phyloP scores from a whole-genome alignment of 2,113 vertebrate genomes.

The Struthidea cinerea region DNA sequence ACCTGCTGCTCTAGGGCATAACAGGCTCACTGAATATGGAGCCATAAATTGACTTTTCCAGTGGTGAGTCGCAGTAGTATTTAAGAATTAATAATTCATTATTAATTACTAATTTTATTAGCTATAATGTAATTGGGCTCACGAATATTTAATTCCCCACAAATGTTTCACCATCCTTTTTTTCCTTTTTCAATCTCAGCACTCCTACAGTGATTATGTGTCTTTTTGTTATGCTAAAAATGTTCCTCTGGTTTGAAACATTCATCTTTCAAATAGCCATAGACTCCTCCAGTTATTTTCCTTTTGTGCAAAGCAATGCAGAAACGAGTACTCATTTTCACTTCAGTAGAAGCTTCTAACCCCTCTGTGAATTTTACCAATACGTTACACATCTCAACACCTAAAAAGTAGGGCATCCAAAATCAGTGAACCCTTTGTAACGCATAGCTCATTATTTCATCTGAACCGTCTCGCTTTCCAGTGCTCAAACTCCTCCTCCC shows the following conservation, averaged over 20 bases:
- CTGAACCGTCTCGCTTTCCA: not conserved
- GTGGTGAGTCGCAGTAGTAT: not conserved
- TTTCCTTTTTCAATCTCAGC: not conserved
- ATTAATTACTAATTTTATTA: constrained; percentile 48
- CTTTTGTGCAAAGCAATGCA: not conserved
- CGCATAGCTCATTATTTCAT: not conserved
- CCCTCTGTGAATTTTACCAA: not conserved
- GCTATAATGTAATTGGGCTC: not conserved
- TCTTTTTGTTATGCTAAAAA: not conserved
- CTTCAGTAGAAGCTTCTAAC: not conserved
- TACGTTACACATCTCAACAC: not conserved
- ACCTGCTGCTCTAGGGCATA: constrained; percentile 23
- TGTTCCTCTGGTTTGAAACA: not conserved
- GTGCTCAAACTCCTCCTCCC: not conserved
- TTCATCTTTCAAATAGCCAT: not conserved
- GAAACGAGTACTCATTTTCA: not conserved
- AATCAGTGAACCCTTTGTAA: not conserved
- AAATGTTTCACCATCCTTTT: not conserved
- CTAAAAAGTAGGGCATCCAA: not conserved
- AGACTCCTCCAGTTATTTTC: not conserved
- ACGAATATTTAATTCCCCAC: not conserved
- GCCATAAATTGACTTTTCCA: constrained; percentile 21
- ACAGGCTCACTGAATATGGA: not conserved
- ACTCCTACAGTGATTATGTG: not conserved
- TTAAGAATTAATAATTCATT: constrained; percentile 48